Evolutionary conservation across 1,140 invertebrate species (phyloP), one percentile per base, ranked within the genome.

Genomic region (Berghia stephanieae): DNA sequence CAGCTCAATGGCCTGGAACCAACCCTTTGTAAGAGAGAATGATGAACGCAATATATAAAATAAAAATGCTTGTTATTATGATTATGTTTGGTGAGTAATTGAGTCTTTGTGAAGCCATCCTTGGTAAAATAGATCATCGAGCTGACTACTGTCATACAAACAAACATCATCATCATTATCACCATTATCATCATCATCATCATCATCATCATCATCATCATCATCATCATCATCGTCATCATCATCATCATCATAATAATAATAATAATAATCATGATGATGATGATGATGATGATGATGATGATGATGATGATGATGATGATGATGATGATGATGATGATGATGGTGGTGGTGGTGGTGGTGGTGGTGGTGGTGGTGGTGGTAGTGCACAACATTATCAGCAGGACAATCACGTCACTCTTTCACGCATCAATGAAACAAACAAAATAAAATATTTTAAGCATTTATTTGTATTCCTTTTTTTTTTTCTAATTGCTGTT

Each of bases 1-100:
- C 36, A 87, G 57, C 76, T 87, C 85, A 70, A 83, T 75, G 13
- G 80, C 83, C 77, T 80, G 83, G 34, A 86, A 66, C 84, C 85
- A 87, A 6, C 82, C 83, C 86, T 86, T 77, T 52, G 81, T 78
- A 55, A 38, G 16, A 75, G 13, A 21, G 31, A n/a, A 8, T 60
- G 5, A n/a, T 60, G 24, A 31, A 27, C 6, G 24, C 57, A n/a
- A 8, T 31, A 60, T n/a, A 60, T 6, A n/a, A 27, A 5, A 60
- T n/a, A 5, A 60, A 8, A 5, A 31, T 60, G 57, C 34, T n/a
- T 60, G 5, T n/a, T 5, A 8, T 6, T 8, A 5, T 8, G 6
- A 8, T n/a, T 60, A 31, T 60, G 5, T n/a, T 27, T 60, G 57
- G 57, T 5, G 34, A 34, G 27, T 4, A 5, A 66, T 4, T 10